Conservation (phyloP, 2,797 vertebrate genomes). For the Trachurus trachurus region DNA sequence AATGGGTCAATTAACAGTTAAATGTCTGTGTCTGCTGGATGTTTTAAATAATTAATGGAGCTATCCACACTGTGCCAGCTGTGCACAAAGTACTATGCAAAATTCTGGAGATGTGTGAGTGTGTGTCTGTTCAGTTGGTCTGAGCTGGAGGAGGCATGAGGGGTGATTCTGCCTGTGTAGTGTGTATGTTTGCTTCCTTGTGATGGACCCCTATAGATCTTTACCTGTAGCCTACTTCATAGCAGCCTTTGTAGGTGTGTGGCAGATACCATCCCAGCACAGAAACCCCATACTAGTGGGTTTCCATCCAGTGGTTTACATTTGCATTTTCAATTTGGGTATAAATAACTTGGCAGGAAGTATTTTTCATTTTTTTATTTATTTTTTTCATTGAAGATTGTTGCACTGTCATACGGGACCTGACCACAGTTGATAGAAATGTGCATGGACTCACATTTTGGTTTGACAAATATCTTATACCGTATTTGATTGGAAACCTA, state of each 20-base stretch:
- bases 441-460: no score
- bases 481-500: no score
- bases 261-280: no score
- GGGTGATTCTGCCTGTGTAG: neutral
- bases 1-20: conserved; percentile 3
- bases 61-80: neutral
- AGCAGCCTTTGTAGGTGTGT: neutral
- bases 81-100: neutral
- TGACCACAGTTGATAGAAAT: no score
- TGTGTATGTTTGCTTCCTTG: neutral
- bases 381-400: no score
- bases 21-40: neutral
- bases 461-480: no score
- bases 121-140: neutral
- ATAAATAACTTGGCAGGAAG: neutral
- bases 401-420: no score
- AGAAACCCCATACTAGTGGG: neutral
- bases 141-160: neutral
- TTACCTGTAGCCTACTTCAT: no score
- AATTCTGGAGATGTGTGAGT: neutral
- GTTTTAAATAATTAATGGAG: conserved; percentile 1
- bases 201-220: neutral
- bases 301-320: neutral
- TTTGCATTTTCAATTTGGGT: neutral
- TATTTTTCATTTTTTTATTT: no score